These are phyloP conservation scores for Diarsia rubi DNA, from an alignment of 2,888 invertebrate species.

Conservation along the genomic window DNA sequence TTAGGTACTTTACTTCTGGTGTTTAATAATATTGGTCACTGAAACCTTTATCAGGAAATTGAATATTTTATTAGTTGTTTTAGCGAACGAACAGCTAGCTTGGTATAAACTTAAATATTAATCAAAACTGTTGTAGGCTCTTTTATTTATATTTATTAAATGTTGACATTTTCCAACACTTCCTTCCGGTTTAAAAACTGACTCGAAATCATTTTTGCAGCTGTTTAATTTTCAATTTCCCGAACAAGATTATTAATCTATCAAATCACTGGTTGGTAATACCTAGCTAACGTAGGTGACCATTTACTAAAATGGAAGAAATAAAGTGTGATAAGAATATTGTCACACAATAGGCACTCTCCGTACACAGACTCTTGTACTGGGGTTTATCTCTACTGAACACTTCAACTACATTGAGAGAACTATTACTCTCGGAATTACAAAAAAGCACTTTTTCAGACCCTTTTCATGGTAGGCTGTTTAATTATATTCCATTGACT, in stretches of 20 bases:
- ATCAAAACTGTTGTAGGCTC: background rate
- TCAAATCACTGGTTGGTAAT: conserved; percentile 56
- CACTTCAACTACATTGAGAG: conserved; percentile 81
- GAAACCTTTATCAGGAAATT: conserved; percentile 42
- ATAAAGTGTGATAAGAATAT: conserved; percentile 82
- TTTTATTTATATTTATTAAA: background rate
- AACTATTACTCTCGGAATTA: conserved; percentile 68
- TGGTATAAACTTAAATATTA: background rate
- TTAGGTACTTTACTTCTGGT: conserved; percentile 51
- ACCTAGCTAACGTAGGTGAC: conserved; percentile 63
- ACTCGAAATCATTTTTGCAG: background rate
- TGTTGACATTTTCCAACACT: background rate
- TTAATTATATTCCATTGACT: conserved; percentile 43
- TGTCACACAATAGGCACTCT: conserved; percentile 89
- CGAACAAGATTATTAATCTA: conserved; percentile 51
- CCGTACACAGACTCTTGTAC: conserved; percentile 82
- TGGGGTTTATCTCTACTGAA: conserved; percentile 85
- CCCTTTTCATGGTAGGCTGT: conserved; percentile 65
- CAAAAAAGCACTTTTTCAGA: conserved; percentile 86
- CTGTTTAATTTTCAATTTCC: conserved; percentile 36
- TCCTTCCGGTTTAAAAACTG: background rate
- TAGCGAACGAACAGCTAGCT: background rate
- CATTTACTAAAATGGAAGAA: conserved; percentile 68
- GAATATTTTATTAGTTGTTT: background rate
- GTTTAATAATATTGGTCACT: conserved; percentile 53